A percentile compares a stretch with the other conserved stretches of the same genome.
Evolutionary conservation across 2,888 invertebrate genomes (phyloP).

Genomic region (Noctua janthe): DNA sequence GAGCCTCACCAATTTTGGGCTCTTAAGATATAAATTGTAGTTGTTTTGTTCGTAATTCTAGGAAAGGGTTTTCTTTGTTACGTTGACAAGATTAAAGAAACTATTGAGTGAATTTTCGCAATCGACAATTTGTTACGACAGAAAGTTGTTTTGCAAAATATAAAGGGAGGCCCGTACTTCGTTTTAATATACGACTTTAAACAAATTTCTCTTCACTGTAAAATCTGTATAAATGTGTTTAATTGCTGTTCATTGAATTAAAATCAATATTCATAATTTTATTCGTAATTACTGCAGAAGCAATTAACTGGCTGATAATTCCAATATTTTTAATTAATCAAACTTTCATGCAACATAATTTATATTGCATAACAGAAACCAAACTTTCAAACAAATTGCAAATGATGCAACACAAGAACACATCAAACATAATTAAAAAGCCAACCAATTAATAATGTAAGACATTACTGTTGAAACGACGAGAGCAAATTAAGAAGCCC

Average conservation of each 20-base stretch:
- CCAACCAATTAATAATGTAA: constrained; percentile 73
- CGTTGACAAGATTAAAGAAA: background rate
- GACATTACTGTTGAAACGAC: constrained; percentile 69
- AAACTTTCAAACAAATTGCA: constrained; percentile 31
- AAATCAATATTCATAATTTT: background rate
- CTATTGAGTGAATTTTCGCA: background rate
- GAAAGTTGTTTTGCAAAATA: background rate
- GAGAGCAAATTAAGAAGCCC: constrained; percentile 75
- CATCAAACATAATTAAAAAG: constrained; percentile 73
- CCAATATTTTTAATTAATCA: background rate
- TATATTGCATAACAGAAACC: constrained; percentile 19
- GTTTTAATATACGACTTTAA: background rate
- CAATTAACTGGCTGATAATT: background rate
- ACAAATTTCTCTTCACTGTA: background rate
- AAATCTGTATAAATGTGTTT: background rate
- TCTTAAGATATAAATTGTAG: constrained; percentile 44
- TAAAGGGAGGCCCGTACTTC: background rate
- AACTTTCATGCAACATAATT: constrained; percentile 5
- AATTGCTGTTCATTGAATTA: background rate
- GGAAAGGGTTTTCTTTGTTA: constrained; percentile 6
- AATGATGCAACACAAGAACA: constrained; percentile 63
- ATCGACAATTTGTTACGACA: no score
- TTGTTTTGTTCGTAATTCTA: constrained; percentile 32
- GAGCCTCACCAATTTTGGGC: constrained; percentile 35
- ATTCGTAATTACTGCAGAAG: background rate